Percentiles rank a stretch among this genome's conserved stretches.
Evolutionary conservation across 2,113 vertebrate genomes (phyloP).

Genomic region (Amblyopsis rosae): DNA sequence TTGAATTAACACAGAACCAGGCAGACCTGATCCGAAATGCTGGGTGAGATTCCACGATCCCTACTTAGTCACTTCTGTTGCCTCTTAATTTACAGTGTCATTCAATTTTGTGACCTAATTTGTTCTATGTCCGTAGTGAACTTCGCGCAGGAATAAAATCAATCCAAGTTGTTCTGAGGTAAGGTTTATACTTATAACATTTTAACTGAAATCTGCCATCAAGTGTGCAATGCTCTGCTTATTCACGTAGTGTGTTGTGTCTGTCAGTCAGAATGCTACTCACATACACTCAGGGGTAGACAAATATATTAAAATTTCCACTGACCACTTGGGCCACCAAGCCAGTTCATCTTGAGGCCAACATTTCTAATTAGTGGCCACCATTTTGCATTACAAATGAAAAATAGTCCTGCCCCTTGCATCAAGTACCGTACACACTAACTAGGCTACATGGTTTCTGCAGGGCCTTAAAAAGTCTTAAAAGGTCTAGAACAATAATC

Average conservation of each 20-base stretch:
- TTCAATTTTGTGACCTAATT: slow-evolving; percentile 1
- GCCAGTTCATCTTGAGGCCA: no score
- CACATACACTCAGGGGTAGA: background rate
- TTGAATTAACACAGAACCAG: slow-evolving; percentile 90
- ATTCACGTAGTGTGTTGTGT: background rate
- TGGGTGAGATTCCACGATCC: slow-evolving; percentile 74
- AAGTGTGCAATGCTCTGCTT: background rate
- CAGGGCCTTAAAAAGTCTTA: no score
- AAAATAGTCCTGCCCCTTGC: no score
- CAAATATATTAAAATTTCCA: no score
- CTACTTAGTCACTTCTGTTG: background rate
- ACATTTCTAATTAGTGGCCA: no score
- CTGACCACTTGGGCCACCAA: no score
- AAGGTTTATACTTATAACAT: slow-evolving; percentile 39
- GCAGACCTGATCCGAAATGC: slow-evolving; percentile 95
- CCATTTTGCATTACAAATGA: no score
- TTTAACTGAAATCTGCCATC: background rate
- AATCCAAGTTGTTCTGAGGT: slow-evolving; percentile 96
- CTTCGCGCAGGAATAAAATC: slow-evolving; percentile 91
- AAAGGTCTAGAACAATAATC: no score
- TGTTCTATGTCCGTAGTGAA: slow-evolving; percentile 77
- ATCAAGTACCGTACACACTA: no score
- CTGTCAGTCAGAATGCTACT: background rate
- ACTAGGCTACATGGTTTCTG: no score
- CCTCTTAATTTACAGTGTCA: slow-evolving; percentile 8